Conservation (phyloP, 2,888 invertebrate species). For the Nomada flava region DNA sequence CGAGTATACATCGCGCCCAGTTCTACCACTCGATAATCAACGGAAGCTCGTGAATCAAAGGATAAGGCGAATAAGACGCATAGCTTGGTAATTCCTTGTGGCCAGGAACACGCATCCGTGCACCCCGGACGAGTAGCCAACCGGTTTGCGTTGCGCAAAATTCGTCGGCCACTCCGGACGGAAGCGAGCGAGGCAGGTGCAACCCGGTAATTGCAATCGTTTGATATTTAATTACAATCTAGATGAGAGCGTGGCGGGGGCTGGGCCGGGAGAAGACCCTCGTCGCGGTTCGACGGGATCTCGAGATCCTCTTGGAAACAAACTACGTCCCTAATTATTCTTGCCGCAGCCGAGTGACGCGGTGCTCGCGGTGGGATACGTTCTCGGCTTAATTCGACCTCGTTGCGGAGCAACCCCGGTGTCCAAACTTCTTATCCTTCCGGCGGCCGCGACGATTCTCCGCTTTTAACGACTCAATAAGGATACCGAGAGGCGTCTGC, state of each 20-base stretch:
- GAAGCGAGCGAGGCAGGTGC: slow-evolving; percentile 67
- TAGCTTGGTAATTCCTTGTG: slow-evolving; percentile 18
- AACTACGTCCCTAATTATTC: slow-evolving; percentile 78
- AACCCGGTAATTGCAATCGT: slow-evolving; percentile 79
- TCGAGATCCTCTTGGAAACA: slow-evolving; percentile 74
- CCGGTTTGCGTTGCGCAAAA: slow-evolving; percentile 48
- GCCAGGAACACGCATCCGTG: background rate
- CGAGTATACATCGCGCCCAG: slow-evolving; percentile 14
- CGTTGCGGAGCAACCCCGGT: slow-evolving; percentile 40
- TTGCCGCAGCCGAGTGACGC: slow-evolving; percentile 52
- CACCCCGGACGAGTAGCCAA: background rate
- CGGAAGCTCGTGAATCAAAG: slow-evolving; percentile 39
- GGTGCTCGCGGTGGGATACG: slow-evolving; percentile 70
- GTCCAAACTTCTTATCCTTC: background rate
- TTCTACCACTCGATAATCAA: slow-evolving; percentile 10
- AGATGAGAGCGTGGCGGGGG: slow-evolving; percentile 47
- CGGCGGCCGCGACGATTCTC: slow-evolving; percentile 42
- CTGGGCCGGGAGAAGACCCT: slow-evolving; percentile 60
- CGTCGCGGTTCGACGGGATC: slow-evolving; percentile 71
- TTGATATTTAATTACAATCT: slow-evolving; percentile 82
- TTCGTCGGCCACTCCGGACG: slow-evolving; percentile 43
- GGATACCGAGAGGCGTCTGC: background rate
- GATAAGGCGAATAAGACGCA: slow-evolving; percentile 11
- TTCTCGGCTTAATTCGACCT: slow-evolving; percentile 72
- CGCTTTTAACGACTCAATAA: slow-evolving; percentile 74